phyloP scores from a whole-genome alignment of 2,113 vertebrate genomes.

The Vidua macroura region DNA sequence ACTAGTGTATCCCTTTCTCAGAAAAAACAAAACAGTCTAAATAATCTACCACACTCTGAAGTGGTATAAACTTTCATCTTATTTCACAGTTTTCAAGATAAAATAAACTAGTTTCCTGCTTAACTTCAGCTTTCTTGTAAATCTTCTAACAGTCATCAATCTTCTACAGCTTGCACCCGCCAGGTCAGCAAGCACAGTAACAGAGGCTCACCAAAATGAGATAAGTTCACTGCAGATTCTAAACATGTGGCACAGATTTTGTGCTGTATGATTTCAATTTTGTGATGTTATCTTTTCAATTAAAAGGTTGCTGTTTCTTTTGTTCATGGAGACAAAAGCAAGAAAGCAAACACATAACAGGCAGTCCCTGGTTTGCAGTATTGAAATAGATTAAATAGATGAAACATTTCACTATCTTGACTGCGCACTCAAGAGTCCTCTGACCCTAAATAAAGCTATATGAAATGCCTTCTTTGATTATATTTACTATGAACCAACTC shows the following conservation, averaged over 20 bases:
- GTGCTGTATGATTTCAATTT: constrained; percentile 17
- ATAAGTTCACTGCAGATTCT: neutral
- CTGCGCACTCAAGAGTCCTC: neutral
- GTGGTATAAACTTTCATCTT: neutral
- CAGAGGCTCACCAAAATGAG: neutral
- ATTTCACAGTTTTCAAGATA: constrained; percentile 8
- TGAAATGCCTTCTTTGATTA: constrained; percentile 8
- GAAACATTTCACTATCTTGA: neutral
- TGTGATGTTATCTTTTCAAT: constrained; percentile 12
- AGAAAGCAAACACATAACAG: neutral
- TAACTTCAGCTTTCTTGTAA: constrained; percentile 15
- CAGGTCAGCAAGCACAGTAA: neutral
- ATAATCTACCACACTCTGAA: neutral
- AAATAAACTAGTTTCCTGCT: neutral
- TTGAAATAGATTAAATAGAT: constrained; percentile 9
- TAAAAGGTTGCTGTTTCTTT: neutral
- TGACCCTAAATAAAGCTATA: constrained; percentile 2
- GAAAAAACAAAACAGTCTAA: neutral
- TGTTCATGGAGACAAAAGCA: constrained; percentile 40
- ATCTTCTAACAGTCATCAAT: neutral
- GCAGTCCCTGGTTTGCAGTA: neutral
- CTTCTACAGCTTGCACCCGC: neutral
- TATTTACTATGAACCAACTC: neutral
- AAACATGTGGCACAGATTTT: constrained; percentile 26
- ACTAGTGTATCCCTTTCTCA: neutral